phyloP scores from a whole-genome alignment of 2,888 invertebrate genomes.

The Lypha dubia region DNA sequence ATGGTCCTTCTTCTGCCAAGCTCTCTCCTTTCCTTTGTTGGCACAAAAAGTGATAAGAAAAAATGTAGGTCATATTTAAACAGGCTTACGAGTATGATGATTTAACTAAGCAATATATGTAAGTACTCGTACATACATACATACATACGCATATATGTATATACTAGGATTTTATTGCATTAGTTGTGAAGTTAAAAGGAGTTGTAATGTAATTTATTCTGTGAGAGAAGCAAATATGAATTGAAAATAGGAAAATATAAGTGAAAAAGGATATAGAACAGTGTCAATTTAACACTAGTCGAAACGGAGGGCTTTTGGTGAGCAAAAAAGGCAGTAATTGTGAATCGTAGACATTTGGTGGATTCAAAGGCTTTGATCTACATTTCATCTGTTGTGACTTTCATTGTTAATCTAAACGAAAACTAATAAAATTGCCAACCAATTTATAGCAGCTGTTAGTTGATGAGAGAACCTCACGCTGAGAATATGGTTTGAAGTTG shows the following conservation, averaged over 20 bases:
- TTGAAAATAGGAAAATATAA: background rate
- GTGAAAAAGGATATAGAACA: too few species aligned
- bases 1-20: background rate
- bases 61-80: conserved; percentile 64
- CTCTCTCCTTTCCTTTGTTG: background rate
- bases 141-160: background rate
- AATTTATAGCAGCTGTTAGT: too few species aligned
- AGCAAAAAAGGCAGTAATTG: too few species aligned
- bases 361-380: too few species aligned
- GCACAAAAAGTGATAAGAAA: conserved; percentile 1
- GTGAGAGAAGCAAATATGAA: background rate
- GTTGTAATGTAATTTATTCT: conserved; percentile 36
- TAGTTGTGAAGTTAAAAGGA: conserved; percentile 33
- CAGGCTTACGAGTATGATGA: conserved; percentile 58
- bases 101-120: conserved; percentile 35
- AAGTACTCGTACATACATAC: background rate
- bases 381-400: too few species aligned
- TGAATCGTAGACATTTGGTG: too few species aligned
- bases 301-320: background rate
- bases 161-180: conserved; percentile 42
- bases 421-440: too few species aligned
- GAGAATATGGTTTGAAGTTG: too few species aligned
- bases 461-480: too few species aligned
- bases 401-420: too few species aligned
- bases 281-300: conserved; percentile 3